Conservation (phyloP, 2,797 vertebrate species). For the Acanthurus leucopareius region DNA sequence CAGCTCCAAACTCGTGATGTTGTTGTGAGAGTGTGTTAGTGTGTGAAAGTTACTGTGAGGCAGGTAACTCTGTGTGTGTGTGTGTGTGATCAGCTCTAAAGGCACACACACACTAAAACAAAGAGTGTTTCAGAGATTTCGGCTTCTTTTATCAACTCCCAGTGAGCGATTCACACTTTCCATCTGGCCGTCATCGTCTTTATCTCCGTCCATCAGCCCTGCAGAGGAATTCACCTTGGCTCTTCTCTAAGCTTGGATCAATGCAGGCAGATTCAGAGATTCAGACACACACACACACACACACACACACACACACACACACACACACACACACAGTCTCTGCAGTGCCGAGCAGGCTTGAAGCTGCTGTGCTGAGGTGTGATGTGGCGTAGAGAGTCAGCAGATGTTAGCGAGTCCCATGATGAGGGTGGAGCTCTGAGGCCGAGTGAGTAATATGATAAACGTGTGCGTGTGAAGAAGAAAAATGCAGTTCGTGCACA, state of each 20-base stretch:
- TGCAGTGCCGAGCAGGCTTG: conserved; percentile 10
- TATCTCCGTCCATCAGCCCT: conserved; percentile 59
- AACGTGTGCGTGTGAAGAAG: neutral
- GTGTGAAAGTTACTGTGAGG: conserved; percentile 29
- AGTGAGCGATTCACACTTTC: conserved; percentile 43
- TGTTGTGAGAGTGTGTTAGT: conserved; percentile 8
- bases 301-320: conserved; percentile 7
- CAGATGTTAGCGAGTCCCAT: conserved; percentile 35
- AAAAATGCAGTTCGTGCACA: neutral
- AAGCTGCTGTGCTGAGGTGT: conserved; percentile 20
- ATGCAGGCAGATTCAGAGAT: conserved; percentile 62
- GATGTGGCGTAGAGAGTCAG: conserved; percentile 17
- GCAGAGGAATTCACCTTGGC: conserved; percentile 56
- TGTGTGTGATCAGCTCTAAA: conserved; percentile 48
- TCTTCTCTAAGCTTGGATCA: conserved; percentile 44
- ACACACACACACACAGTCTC: neutral
- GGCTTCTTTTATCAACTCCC: conserved; percentile 19
- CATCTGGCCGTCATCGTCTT: conserved; percentile 48
- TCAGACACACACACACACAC: conserved; percentile 20
- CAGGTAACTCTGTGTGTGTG: conserved; percentile 39
- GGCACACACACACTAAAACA: conserved; percentile 26
- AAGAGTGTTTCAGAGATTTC: conserved; percentile 25
- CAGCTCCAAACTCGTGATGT: neutral
- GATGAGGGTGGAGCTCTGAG: neutral
- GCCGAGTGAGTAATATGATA: neutral